Evolutionary conservation across 1,140 invertebrate genomes (phyloP).

Genomic region (Panulirus ornatus): DNA sequence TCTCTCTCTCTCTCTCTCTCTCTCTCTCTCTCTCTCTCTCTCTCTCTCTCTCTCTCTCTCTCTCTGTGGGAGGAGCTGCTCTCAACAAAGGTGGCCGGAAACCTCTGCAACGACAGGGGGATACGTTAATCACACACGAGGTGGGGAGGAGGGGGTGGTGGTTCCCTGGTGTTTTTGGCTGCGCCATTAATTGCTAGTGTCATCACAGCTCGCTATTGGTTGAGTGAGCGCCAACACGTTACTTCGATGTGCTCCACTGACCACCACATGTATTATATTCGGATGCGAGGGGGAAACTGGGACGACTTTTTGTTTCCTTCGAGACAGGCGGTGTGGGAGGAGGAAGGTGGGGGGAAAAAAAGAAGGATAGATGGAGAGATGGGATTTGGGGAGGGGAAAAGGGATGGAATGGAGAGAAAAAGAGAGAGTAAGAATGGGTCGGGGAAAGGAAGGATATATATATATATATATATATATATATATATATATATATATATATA

Average conservation of each 20-base stretch:
- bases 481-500: too few species aligned
- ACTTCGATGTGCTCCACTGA: neutral
- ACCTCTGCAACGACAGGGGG: neutral
- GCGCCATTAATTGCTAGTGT: neutral
- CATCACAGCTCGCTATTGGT: conserved; percentile 3
- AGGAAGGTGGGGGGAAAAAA: neutral
- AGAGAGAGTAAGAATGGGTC: too few species aligned
- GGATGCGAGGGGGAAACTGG: neutral
- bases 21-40: too few species aligned
- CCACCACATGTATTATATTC: neutral
- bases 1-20: too few species aligned
- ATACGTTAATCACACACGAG: neutral
- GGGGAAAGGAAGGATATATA: too few species aligned
- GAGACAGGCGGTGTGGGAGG: neutral
- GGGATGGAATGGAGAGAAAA: too few species aligned
- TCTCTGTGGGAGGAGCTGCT: too few species aligned
- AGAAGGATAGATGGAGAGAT: neutral
- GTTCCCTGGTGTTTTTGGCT: neutral
- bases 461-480: too few species aligned
- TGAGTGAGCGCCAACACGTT: neutral
- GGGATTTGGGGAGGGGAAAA: too few species aligned
- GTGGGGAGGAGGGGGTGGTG: too few species aligned
- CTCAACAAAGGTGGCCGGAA: neutral
- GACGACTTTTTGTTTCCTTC: neutral
- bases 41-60: too few species aligned